Conservation (phyloP, 1,140 invertebrate species). For the Condylostylus longicornis region DNA sequence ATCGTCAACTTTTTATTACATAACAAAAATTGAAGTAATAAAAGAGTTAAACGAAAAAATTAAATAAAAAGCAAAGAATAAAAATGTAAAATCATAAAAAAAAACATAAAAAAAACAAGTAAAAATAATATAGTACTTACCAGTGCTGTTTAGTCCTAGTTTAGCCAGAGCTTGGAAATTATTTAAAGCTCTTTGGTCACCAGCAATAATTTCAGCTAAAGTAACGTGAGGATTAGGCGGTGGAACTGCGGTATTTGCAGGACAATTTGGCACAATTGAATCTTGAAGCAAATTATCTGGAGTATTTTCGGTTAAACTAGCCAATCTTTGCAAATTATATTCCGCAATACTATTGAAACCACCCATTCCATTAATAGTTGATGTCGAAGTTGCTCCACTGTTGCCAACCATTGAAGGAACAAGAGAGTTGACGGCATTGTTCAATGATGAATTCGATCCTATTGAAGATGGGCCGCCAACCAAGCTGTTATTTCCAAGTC, state of each 20-base stretch:
- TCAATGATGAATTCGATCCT: too few species aligned
- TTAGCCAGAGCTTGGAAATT: conserved; percentile 80
- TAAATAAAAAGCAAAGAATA: background rate
- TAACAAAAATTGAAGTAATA: background rate
- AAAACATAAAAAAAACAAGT: conserved; percentile 13
- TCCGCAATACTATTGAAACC: conserved; percentile 49
- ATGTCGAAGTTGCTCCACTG: too few species aligned
- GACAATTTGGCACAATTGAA: conserved; percentile 25
- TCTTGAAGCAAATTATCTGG: conserved; percentile 30
- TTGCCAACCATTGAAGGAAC: too few species aligned
- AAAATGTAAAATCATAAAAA: conserved; percentile 12
- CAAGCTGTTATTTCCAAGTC: too few species aligned
- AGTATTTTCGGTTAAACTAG: conserved; percentile 55
- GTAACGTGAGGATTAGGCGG: conserved; percentile 33
- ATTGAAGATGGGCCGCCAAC: too few species aligned
- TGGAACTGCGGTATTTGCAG: conserved; percentile 8
- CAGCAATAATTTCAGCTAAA: conserved; percentile 55
- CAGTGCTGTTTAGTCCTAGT: conserved; percentile 55
- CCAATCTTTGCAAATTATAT: conserved; percentile 67
- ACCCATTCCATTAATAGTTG: conserved; percentile 7
- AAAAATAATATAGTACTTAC: conserved; percentile 30
- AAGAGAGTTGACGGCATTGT: too few species aligned
- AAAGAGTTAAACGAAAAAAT: background rate
- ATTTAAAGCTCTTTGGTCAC: conserved; percentile 65
- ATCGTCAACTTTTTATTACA: conserved; percentile 14